Base-by-base conservation (phyloP, 92 coral and sea anemone genomes). In the Isaurus tuberculatus region DNA sequence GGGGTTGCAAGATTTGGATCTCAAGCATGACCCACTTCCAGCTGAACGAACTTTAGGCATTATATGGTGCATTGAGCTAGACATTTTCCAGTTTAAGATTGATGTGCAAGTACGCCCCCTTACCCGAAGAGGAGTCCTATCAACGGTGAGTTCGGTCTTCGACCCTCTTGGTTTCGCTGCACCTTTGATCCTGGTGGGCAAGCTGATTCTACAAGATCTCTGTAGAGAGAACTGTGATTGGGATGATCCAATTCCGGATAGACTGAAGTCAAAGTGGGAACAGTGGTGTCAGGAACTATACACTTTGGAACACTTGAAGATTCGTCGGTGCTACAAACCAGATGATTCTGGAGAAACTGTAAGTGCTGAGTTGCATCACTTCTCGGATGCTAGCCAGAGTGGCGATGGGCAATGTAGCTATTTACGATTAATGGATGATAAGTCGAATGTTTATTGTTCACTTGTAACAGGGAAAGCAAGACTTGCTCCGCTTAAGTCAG, bases 401-500 rank as follows among this genome's bases (percentile, higher is more conserved):
- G 93, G 93, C 2, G 75, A 86, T 61, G 93, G 92, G 3, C 90
- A 90, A 29, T 78, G 87, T 79, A 84, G 84, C 65, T 91, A 91
- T 37, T 84, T 91, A 13, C 87, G 94, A 16, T 84, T 91, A 25
- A 70, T 51, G 3, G 80, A 88, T 55, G 85, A 91, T 20, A 65
- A 72, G 40, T 55, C 53, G n/a, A 70, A 57, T 70, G 83, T 84
- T 29, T 85, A 91, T 51, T 84, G 89, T 51, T 84, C 91, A 20
- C 77, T 84, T 30, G 89, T 88, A 13, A 84, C 61, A 68, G 91
- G 87, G 23, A 91, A 91, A 66, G 91, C 91, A 5, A 64, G 94
- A 61, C 89, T 88, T 22, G 75, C 91, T 2, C 90, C 94, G 19
- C 75, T 75, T 23, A 84, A 88, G 71, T 67, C 85, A 25, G 91